These are phyloP conservation scores for Orchesella flavescens DNA, from an alignment of 2,888 invertebrate species.

Conservation along the genomic window DNA sequence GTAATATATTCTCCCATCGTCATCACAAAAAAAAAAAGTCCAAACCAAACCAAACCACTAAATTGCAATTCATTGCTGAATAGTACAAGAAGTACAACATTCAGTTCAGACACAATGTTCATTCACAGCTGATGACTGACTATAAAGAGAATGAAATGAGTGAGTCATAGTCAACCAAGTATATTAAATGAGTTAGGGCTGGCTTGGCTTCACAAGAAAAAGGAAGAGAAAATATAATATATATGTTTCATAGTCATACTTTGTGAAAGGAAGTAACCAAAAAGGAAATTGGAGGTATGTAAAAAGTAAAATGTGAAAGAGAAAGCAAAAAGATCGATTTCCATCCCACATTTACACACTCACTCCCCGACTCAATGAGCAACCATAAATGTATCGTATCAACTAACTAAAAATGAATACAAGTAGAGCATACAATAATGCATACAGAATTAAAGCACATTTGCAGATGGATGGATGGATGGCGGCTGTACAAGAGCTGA, in stretches of 20 bases:
- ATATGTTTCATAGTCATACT: not conserved
- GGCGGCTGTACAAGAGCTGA: not conserved
- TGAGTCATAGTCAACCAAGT: too few relatives aligned
- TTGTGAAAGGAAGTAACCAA: conserved; percentile 8
- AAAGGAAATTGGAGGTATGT: conserved; percentile 16
- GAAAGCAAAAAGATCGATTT: conserved; percentile 51
- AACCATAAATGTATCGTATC: too few relatives aligned
- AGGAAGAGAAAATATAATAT: not conserved
- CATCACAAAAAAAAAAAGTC: conserved; percentile 3
- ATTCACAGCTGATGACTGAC: not conserved
- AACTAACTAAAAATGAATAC: not conserved
- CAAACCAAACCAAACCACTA: conserved; percentile 7
- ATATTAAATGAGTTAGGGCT: too few relatives aligned
- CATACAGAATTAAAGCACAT: not conserved
- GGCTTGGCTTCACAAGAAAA: too few relatives aligned
- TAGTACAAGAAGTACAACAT: too few relatives aligned
- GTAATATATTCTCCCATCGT: conserved; percentile 10
- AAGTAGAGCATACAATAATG: not conserved
- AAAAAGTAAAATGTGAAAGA: conserved; percentile 23
- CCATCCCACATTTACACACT: conserved; percentile 33
- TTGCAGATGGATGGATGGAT: not conserved
- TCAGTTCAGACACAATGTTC: not conserved
- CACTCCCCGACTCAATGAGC: not conserved
- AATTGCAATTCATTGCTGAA: not conserved
- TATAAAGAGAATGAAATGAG: too few relatives aligned